Evolutionary conservation across 1,140 invertebrate genomes (phyloP).

Genomic region (Papilio dardanus): DNA sequence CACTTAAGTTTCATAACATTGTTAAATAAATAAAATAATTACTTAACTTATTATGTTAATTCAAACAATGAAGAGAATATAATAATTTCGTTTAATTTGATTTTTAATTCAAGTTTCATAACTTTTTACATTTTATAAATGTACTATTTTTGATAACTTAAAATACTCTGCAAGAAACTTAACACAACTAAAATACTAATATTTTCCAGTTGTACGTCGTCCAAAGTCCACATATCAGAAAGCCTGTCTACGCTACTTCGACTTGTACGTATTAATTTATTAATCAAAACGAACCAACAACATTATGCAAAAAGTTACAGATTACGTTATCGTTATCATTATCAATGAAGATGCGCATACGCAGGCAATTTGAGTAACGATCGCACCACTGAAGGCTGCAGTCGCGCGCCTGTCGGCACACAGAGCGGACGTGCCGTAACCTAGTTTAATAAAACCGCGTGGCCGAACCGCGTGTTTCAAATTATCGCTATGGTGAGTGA

Average conservation of each 20-base stretch:
- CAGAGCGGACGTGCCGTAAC: conserved; percentile 46
- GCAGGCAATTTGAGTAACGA: conserved; percentile 47
- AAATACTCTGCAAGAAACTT: too few species aligned
- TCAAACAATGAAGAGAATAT: too few species aligned
- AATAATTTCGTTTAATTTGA: too few species aligned
- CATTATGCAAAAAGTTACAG: neutral
- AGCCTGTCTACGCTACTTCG: neutral
- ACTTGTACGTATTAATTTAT: neutral
- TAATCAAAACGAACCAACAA: conserved; percentile 16
- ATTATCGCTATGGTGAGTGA: conserved; percentile 60
- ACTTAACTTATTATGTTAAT: too few species aligned
- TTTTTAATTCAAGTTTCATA: too few species aligned
- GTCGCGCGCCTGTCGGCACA: conserved; percentile 49
- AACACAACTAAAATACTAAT: too few species aligned
- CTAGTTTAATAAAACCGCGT: conserved; percentile 45
- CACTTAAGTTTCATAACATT: too few species aligned
- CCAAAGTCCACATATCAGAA: neutral
- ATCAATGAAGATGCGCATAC: conserved; percentile 65
- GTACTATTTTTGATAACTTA: too few species aligned
- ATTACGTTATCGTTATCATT: conserved; percentile 49
- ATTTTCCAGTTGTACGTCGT: too few species aligned
- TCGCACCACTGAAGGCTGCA: conserved; percentile 49
- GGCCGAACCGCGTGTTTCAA: conserved; percentile 46
- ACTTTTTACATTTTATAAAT: too few species aligned
- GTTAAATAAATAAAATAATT: too few species aligned